Base-by-base conservation (phyloP, 2,113 vertebrate genomes). In the Microtus ochrogaster region DNA sequence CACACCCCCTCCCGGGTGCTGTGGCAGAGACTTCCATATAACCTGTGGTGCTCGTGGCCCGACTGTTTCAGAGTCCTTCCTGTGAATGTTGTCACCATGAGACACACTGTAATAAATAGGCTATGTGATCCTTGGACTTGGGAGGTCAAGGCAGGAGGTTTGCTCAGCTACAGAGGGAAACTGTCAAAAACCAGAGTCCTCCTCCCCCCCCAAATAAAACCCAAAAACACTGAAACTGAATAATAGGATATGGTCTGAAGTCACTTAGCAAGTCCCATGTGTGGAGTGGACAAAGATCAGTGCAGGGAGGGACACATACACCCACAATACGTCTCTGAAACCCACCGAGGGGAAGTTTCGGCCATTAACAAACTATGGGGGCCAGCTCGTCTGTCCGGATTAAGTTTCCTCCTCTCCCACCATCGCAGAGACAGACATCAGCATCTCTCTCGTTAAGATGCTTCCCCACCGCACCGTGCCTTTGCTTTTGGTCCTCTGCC, bases 211-310 rank as follows among this genome's bases (percentile, higher is more conserved):
- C 26, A 85, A 49, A 21, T 33, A 66, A 85, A 85, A 70, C 36
- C 85, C 22, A 88, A 88, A 88, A 88, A 39, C 95, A 95, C 72
- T 58, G 95, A 96, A 94, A 97, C 36, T 44, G 97, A 94, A 97
- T 96, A 94, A 95, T 95, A 86, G 97, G 95, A 95, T 97, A 97
- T 97, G 97, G 98, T 98, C 97, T 98, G 94, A 97, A 98, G 95
- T 36, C 81, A 89, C 30, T 92, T 68, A 65, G 94, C 89, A 97
- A 98, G 97, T 94, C 91, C 95, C 33, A 81, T 72, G 96, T 86
- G 94, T 97, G 95, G 98, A 93, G 82, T 13, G 41, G 89, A 98
- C 81, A 84, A 95, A 96, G 96, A 95, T 91, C 96, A 90, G 63
- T 90, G 96, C 68, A 97, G 97, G 93, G 36, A 85, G 96, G 24